Base-by-base conservation (phyloP, 2,888 invertebrate species). In the Luffia ferchaultella region DNA sequence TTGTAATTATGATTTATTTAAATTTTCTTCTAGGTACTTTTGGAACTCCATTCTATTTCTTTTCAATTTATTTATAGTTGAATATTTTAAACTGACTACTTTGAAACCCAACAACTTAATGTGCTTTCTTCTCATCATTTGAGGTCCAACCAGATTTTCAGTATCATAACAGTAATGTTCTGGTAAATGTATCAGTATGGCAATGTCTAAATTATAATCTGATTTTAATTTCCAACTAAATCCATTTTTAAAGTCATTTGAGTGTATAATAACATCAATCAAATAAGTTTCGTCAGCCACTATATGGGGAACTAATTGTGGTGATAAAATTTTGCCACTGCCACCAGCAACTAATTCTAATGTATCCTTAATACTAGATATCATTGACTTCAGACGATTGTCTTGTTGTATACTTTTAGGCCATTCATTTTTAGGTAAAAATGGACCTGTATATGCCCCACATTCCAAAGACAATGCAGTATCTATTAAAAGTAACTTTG, bases 401-500 rank as follows among this genome's bases (percentile, higher is more conserved):
- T 89, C 89, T 54, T 85, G 78, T 56, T 69, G 68, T 20, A 86
- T 64, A n/a, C 84, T 76, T 58, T 84, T 82, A 1, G 77, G 70
- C 58, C 76, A 76, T 54, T 85, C 82, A 54, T 86, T 82, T 57
- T 79, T 80, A 1, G 87, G 86, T 20, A 90, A 60, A 50, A 87
- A 62, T 2, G 88, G 88, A 2, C 89, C 88, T 16, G 62, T 60
- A 62, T 89, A 89, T 19, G 76, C 68, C n/a, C 70, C 60, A 61
- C 86, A 87, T 62, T 91, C 90, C 45, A 91, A 63, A 12, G 87
- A 85, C 71, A 91, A 77, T 2, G 88, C 85, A 20, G 87, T 85
- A 58, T 91, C 90, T 51, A 91, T 78, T 41, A 90, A 65, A 63
- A 87, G 83, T 42, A 91, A 69, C 60, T 87, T 87, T 51, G 63